Percentiles rank a stretch among this genome's conserved stretches.
Evolutionary conservation across 2,113 vertebrate genomes (phyloP).

Genomic region (Suncus etruscus): DNA sequence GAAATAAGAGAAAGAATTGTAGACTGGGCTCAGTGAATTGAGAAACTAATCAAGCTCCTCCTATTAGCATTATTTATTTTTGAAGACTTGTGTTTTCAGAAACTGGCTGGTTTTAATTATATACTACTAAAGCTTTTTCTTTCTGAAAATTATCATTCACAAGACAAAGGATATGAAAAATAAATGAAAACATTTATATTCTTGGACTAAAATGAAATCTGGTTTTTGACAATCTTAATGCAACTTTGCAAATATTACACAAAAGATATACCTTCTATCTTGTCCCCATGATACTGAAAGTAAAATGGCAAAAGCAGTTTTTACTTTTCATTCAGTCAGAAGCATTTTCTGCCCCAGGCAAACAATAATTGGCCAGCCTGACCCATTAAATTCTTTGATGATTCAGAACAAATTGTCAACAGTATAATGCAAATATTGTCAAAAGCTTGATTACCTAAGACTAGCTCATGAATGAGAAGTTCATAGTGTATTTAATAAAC

Average conservation of each 20-base stretch:
- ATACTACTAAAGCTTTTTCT: not conserved
- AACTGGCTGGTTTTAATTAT: constrained; percentile 31
- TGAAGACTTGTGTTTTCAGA: constrained; percentile 51
- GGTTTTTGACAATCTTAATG: constrained; percentile 23
- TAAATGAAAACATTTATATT: not conserved
- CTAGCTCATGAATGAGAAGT: constrained; percentile 43
- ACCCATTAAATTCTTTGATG: constrained; percentile 66
- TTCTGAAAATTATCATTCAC: constrained; percentile 34
- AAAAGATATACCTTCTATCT: not conserved
- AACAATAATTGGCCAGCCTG: constrained; percentile 52
- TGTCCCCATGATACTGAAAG: constrained; percentile 12
- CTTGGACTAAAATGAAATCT: constrained; percentile 3
- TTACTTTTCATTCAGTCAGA: constrained; percentile 50
- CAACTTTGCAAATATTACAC: constrained; percentile 27
- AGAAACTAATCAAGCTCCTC: not conserved
- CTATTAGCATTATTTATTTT: constrained; percentile 18
- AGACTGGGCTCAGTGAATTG: constrained; percentile 13
- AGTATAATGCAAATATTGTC: constrained; percentile 66
- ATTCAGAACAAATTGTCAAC: constrained; percentile 59
- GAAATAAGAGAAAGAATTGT: not conserved
- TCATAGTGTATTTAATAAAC: constrained; percentile 58
- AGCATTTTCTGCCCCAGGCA: constrained; percentile 18
- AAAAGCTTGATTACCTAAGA: constrained; percentile 60
- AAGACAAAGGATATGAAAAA: not conserved
- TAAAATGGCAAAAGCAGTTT: constrained; percentile 45